Evolutionary conservation across 2,888 invertebrate species (phyloP), one percentile per base, ranked within the genome.

Genomic region (Hoplodrina blanda): DNA sequence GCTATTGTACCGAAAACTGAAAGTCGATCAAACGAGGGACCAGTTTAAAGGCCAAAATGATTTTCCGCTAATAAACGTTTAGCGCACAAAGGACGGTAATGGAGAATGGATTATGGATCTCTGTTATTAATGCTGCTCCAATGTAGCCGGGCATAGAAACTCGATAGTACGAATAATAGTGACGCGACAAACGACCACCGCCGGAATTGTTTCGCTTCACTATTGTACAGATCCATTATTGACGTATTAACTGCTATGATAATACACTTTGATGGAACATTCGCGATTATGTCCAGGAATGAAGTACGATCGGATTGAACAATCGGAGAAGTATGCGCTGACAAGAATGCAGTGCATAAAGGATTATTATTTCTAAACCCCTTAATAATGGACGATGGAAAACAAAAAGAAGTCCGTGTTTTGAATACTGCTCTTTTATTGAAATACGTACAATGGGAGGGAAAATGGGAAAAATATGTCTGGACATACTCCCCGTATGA

Each of bases 31-130:
- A 82, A 81, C 71, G 64, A 67, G 85, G 74, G 81, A 77, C 75
- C 80, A 73, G 86, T 85, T 84, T 84, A 83, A 87, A 85, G 84
- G 84, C 86, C 83, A 88, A 81, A 91, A 91, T 89, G 83, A 90
- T 90, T 91, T 89, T 83, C 87, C 83, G 85, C 86, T 89, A 91
- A 90, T 90, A 89, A 87, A 85, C 88, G 87, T 87, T 88, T 85
- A 87, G 81, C 84, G 73, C 88, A 91, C 91, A 92, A 91, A 91
- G 91, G 91, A 87, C 84, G 83, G 76, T 86, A 88, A 87, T 89
- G 85, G 86, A 86, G 88, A 88, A 89, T 86, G 87, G 85, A 88
- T 88, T 87, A 87, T 87, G 78, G 80, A 79, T 87, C 78, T 85
- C 85, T 81, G 83, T 84, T 85, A 82, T 85, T 86, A 87, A 86